phyloP scores from a whole-genome alignment of 2,797 vertebrate genomes.

The Gallinago stenura region DNA sequence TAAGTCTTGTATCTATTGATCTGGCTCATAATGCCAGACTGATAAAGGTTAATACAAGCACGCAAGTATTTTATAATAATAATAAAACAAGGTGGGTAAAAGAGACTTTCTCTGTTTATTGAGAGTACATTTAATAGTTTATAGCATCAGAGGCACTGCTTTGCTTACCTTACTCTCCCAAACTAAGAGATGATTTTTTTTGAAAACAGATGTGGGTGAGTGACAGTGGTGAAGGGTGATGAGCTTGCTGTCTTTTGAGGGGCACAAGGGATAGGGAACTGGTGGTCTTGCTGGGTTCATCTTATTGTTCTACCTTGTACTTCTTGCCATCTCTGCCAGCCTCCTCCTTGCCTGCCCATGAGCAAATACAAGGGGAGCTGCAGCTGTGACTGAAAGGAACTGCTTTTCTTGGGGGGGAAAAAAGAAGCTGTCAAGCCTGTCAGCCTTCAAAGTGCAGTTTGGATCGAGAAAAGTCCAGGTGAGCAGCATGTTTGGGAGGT shows the following conservation, averaged over 20 bases:
- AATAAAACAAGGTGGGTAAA: not conserved
- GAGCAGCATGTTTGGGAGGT: not conserved
- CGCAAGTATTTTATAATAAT: not conserved
- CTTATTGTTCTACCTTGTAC: not conserved
- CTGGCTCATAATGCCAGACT: not conserved
- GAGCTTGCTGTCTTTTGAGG: not conserved
- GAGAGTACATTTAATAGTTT: not conserved
- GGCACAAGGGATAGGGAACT: not conserved
- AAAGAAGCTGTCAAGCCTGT: not conserved
- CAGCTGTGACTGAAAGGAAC: not conserved
- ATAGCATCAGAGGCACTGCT: not conserved
- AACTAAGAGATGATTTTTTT: not conserved
- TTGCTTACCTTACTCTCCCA: not conserved
- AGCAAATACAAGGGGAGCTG: not conserved
- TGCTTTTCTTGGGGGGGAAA: accelerated
- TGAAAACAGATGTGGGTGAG: not conserved
- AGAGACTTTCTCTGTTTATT: not conserved
- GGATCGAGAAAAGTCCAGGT: not conserved
- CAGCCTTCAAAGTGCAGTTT: not conserved
- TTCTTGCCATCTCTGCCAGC: not conserved
- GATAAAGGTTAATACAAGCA: not conserved
- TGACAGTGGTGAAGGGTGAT: not conserved
- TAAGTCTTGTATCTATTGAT: not conserved
- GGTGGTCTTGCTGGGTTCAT: not conserved
- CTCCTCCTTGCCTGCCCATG: not conserved